Evolutionary conservation across 2,113 vertebrate genomes (phyloP).

Genomic region (Neodon shergylaensis): DNA sequence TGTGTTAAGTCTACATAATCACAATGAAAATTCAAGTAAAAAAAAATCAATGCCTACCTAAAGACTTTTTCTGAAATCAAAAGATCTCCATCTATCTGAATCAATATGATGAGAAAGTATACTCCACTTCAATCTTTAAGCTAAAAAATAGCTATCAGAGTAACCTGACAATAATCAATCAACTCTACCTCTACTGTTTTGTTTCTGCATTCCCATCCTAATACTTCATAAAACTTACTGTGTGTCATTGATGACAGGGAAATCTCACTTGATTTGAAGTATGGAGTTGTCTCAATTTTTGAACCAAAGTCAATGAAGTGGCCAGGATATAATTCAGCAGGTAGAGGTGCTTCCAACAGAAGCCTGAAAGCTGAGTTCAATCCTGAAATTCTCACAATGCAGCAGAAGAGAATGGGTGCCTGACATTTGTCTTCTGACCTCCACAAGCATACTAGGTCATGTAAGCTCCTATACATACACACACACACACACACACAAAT

Average conservation of each 20-base stretch:
- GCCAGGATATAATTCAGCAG: not conserved
- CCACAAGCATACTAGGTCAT: too few species aligned
- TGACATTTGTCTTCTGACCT: not conserved
- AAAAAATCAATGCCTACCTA: not conserved
- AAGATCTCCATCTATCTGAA: not conserved
- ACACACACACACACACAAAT: not conserved
- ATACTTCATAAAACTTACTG: not conserved
- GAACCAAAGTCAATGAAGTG: not conserved
- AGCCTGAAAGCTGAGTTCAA: not conserved
- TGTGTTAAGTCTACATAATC: too few species aligned
- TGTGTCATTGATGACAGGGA: not conserved
- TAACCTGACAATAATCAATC: not conserved
- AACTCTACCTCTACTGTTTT: not conserved
- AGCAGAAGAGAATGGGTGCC: not conserved
- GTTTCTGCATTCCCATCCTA: not conserved
- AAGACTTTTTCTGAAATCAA: not conserved
- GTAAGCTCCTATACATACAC: too few species aligned
- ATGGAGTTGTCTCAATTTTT: not conserved
- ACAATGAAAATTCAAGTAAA: not conserved
- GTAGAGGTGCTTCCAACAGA: not conserved
- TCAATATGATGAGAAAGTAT: not conserved
- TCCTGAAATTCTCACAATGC: not conserved
- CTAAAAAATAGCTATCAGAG: too few species aligned
- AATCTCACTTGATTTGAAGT: not conserved
- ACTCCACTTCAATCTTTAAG: not conserved